phyloP scores from a whole-genome alignment of 1,140 invertebrate genomes.

The Dryas iulia region DNA sequence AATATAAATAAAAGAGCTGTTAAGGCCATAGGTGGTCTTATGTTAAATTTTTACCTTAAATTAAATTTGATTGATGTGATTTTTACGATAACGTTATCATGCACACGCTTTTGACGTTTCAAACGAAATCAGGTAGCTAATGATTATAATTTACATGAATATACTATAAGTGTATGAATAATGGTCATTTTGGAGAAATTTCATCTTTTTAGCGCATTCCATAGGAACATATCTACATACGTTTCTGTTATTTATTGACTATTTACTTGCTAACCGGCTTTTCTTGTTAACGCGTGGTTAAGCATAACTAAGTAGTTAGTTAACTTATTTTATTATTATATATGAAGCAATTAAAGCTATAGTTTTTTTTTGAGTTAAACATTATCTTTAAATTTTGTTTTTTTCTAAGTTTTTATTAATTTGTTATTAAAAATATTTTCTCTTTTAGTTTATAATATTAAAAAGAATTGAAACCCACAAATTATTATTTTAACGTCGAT shows the following conservation, averaged over 20 bases:
- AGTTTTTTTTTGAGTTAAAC: too few relatives aligned
- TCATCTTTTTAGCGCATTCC: not conserved
- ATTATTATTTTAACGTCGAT: too few relatives aligned
- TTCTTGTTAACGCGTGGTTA: not conserved
- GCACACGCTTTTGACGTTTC: not conserved
- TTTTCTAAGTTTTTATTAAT: too few relatives aligned
- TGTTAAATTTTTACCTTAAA: not conserved
- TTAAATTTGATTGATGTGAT: conserved; percentile 8
- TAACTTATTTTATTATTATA: too few relatives aligned
- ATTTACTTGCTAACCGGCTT: not conserved
- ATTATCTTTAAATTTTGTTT: too few relatives aligned
- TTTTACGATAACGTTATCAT: conserved; percentile 9
- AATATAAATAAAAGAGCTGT: not conserved
- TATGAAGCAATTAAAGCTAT: too few relatives aligned
- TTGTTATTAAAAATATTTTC: too few relatives aligned
- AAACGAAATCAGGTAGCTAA: conserved; percentile 15
- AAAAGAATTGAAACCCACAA: too few relatives aligned
- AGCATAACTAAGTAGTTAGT: not conserved
- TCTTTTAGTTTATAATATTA: too few relatives aligned
- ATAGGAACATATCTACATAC: not conserved
- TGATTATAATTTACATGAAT: conserved; percentile 15
- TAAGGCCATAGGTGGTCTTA: not conserved
- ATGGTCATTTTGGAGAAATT: conserved; percentile 2
- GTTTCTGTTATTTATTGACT: conserved; percentile 3
- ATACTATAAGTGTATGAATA: conserved; percentile 12